Base-by-base conservation (phyloP, 2,113 vertebrate genomes). In the Pseudolaguvia tuberculata region DNA sequence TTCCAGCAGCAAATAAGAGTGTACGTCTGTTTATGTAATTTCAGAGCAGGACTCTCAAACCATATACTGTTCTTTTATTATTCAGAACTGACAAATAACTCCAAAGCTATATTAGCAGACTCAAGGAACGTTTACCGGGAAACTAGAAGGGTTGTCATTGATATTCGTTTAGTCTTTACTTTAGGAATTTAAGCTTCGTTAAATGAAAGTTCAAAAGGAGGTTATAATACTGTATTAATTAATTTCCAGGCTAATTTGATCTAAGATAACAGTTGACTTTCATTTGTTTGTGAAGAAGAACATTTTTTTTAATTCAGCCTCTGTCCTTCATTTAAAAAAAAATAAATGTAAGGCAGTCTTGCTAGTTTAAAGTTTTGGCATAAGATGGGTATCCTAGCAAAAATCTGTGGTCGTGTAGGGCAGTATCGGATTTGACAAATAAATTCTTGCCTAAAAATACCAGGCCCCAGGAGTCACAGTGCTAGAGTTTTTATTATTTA, bases 1-100 rank as follows among this genome's bases (percentile, higher is more conserved):
- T 95, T 98, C 91, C 94, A 94, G 93, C 86, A 90, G 90, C 90
- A 42, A 70, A 65, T 67, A 58, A 5, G 20, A 3, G 15, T 13
- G 51, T 23, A 51, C 17, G 23, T 74, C 39, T 48, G 39, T 47
- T 68, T 20, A 47, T 29, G 23, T 47, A 55, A 48, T 53, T 51
- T 31, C 56, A 17, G 23, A 61, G 20, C 62, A 70, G 53, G 20
- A 29, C 55, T 51, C 31, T n/a, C 21, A 11, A 53, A 42, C 25
- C 5, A 63, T 12, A 42, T 21, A 29, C 61, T 69, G 18, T n/a
- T 59, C 13, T 14, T 25, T 51, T 55, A 67, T 79, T 67, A 65
- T 18, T 13, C 15, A 65, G 66, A 23, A 58, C 51, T 50, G 48
- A 69, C 17, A 4, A 35, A 70, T 76, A 18, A 23, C 29, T 67